Evolutionary conservation across 1,140 invertebrate genomes (phyloP), one percentile per base, ranked within the genome.

Genomic region (Hylaeus anthracinus): DNA sequence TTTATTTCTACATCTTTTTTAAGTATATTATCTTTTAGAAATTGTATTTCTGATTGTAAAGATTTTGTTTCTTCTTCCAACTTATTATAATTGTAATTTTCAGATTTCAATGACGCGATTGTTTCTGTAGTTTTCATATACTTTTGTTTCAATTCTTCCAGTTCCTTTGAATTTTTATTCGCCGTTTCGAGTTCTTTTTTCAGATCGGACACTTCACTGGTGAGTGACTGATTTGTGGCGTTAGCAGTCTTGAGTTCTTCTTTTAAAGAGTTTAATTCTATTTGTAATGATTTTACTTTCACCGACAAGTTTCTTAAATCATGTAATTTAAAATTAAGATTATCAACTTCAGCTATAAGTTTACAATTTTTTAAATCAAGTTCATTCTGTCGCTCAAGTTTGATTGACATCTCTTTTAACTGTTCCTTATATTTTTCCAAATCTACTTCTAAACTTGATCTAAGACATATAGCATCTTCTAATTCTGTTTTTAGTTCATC

Each of bases 401-500:
- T 90, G 45, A 85, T 85, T 67, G 89, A 90, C 60, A 94, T 76
- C 14, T 90, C 84, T 79, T 92, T 88, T 73, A 93, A 90, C 78
- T 93, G 90, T 78, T 90, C 88, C 58, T 91, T 90, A 65, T 88
- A 90, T 4, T 88, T 83, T 70, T 85, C 83, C 6, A 94, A 83
- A 26, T 92, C 90, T 63, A 90, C 90, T 67, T 88, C 83, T 8
- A 91, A 77, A 9, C 6, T 26, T n/a, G 53, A 60, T 60, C 89
- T 90, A 51, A 76, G 65, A 60, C 66, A 67, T 41, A 73, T 37
- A 71, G 90, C 87, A 90, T 92, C 55, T 93, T 90, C 6, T 93
- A 87, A 72, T 83, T 95, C 92, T 3, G 88, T 89, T 88, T 94
- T 92, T 56, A 95, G 83, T 60, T 91, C 84, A 26, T 91, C 84